Conservation (phyloP, 2,888 invertebrate genomes). For the Leistus spinibarbis region DNA sequence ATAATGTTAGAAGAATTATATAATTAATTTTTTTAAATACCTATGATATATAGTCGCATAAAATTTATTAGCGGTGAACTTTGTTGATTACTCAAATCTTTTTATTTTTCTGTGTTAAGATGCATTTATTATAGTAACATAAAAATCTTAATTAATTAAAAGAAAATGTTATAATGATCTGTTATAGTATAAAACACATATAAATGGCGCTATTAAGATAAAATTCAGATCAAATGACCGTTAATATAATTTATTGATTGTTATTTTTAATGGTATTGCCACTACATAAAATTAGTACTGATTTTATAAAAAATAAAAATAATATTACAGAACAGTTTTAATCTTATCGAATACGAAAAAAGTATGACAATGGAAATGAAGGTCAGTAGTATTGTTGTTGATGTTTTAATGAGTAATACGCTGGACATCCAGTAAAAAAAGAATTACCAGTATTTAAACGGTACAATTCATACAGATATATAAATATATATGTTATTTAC, state of each 20-base stretch:
- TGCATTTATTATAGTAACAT: not conserved
- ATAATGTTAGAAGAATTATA: too few relatives aligned
- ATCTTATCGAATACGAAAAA: not conserved
- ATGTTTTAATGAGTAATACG: not conserved
- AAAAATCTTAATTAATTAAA: not conserved
- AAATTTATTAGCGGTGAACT: too few relatives aligned
- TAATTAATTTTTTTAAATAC: too few relatives aligned
- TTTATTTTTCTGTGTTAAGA: too few relatives aligned
- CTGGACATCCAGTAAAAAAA: too few relatives aligned
- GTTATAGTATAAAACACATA: not conserved
- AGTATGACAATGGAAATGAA: not conserved
- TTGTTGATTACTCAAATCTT: too few relatives aligned
- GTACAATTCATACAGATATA: too few relatives aligned
- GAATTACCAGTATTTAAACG: too few relatives aligned
- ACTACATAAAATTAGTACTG: not conserved
- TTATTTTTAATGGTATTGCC: constrained; percentile 23
- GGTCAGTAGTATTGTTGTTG: not conserved
- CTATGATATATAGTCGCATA: too few relatives aligned
- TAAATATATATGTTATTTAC: too few relatives aligned
- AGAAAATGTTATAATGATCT: not conserved
- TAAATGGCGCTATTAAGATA: constrained; percentile 26
- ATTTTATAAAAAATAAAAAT: constrained; percentile 2
- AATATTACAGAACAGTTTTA: too few relatives aligned
- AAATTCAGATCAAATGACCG: constrained; percentile 17
- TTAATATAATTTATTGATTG: constrained; percentile 36